Base-by-base conservation (phyloP, 2,113 vertebrate species). In the Holacanthus passer region DNA sequence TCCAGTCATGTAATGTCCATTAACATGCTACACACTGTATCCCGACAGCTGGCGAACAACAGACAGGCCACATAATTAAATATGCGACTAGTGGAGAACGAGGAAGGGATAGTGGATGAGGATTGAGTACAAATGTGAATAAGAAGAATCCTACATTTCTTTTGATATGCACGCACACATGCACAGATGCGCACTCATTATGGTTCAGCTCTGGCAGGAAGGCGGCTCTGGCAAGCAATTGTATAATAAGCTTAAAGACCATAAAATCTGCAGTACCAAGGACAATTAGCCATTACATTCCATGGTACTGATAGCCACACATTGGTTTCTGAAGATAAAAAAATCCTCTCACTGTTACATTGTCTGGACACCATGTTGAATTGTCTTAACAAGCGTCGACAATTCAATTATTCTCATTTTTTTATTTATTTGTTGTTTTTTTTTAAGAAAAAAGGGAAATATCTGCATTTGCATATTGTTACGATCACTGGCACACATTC, bases 231-330 rank as follows among this genome's bases (percentile, higher is more conserved):
- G 95, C 95, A 92, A 96, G 93, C 96, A 96, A 96, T 97, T 97
- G 96, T 96, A 96, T 96, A 96, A 97, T 96, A 96, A 95, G 96
- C 95, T 97, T 97, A 97, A 97, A 95, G 94, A 97, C 95, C 96
- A 96, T 96, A 97, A 96, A 96, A 97, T 95, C 85, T 87, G 79
- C 75, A 84, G 91, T 67, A 85, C 92, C 80, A 88, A 88, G 92
- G 90, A 94, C 92, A 93, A 94, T 95, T 94, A 95, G 92, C 90
- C 86, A 83, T 91, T 91, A 94, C 93, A 93, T 91, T 89, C 64
- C 72, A 72, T 63, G 81, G 59, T 77, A 83, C 71, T 90, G 91
- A 91, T 90, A 88, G 81, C 73, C 88, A 88, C 88, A 94, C 88
- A 87, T 86, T 94, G 88, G 78, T 73, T 85, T 93, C 88, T 92